A percentile compares a stretch with the other conserved stretches of the same genome.
Conservation (phyloP, 1,140 invertebrate genomes). For the Orussus abietinus region DNA sequence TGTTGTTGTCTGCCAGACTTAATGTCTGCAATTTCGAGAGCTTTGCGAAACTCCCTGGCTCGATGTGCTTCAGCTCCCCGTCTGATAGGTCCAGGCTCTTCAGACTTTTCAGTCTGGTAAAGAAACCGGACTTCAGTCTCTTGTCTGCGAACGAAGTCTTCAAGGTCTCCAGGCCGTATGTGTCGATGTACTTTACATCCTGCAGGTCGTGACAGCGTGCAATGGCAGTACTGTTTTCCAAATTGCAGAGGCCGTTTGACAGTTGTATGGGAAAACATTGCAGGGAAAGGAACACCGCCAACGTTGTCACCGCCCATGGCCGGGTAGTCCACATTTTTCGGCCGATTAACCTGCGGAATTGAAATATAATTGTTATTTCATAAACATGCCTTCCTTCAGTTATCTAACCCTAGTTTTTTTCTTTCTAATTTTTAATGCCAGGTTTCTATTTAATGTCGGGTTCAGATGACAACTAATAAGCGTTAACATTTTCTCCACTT, state of each 20-base stretch:
- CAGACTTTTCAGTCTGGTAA: slow-evolving; percentile 32
- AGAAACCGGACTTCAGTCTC: slow-evolving; percentile 19
- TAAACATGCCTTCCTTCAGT: too few relatives aligned
- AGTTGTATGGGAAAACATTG: too few relatives aligned
- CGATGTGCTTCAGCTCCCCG: slow-evolving; percentile 30
- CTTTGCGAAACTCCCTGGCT: slow-evolving; percentile 28
- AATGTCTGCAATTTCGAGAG: slow-evolving; percentile 30
- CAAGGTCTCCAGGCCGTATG: slow-evolving; percentile 27
- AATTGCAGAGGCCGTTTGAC: slow-evolving; percentile 25
- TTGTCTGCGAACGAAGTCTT: slow-evolving; percentile 15
- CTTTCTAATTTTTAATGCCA: too few relatives aligned
- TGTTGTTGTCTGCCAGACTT: slow-evolving; percentile 37
- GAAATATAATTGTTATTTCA: too few relatives aligned
- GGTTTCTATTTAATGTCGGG: too few relatives aligned
- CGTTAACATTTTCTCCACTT: too few relatives aligned
- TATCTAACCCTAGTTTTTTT: too few relatives aligned
- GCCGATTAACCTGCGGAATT: slow-evolving; percentile 4
- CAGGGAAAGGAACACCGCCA: too few relatives aligned
- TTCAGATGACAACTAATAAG: too few relatives aligned
- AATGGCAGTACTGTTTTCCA: slow-evolving; percentile 22
- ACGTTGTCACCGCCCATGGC: slow-evolving; percentile 27
- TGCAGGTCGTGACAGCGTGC: slow-evolving; percentile 36
- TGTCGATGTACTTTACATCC: slow-evolving; percentile 34
- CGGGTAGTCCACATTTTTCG: slow-evolving; percentile 11
- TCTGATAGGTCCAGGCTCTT: slow-evolving; percentile 38